These are phyloP conservation scores for Taeniopygia guttata DNA, from an alignment of 2,797 vertebrate species.

Conservation along the genomic window DNA sequence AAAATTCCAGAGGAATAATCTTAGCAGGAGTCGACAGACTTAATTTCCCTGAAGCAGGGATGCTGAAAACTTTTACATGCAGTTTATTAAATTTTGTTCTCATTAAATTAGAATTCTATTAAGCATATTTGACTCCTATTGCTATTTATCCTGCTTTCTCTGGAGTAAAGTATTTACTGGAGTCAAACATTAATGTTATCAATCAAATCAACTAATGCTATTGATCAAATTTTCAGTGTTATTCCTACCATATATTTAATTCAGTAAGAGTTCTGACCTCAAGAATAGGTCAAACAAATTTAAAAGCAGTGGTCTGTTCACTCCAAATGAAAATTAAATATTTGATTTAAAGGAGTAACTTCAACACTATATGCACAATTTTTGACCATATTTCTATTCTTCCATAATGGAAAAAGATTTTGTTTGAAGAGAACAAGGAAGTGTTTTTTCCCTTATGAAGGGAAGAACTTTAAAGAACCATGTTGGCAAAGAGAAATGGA, in stretches of 20 bases:
- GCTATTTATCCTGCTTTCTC: background rate
- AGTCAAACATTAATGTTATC: background rate
- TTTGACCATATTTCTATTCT: background rate
- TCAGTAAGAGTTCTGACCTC: background rate
- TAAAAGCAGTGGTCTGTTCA: background rate
- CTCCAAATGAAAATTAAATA: background rate
- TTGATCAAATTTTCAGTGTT: background rate
- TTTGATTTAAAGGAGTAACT: background rate
- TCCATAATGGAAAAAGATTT: background rate
- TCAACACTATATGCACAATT: background rate
- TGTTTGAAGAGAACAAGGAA: background rate
- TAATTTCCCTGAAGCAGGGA: background rate
- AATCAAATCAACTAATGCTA: constrained; percentile 1
- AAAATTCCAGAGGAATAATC: background rate
- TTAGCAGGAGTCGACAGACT: background rate
- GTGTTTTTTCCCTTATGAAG: background rate
- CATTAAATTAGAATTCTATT: background rate
- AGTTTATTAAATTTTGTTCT: background rate
- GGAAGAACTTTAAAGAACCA: background rate
- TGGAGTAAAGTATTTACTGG: background rate
- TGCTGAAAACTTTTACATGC: background rate
- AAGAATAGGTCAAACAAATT: background rate
- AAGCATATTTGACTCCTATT: background rate
- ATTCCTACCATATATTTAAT: background rate
- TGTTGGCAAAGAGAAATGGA: background rate